These are phyloP conservation scores for Drosophila hamatofila DNA, from an alignment of 2,888 invertebrate species.

Conservation along the genomic window DNA sequence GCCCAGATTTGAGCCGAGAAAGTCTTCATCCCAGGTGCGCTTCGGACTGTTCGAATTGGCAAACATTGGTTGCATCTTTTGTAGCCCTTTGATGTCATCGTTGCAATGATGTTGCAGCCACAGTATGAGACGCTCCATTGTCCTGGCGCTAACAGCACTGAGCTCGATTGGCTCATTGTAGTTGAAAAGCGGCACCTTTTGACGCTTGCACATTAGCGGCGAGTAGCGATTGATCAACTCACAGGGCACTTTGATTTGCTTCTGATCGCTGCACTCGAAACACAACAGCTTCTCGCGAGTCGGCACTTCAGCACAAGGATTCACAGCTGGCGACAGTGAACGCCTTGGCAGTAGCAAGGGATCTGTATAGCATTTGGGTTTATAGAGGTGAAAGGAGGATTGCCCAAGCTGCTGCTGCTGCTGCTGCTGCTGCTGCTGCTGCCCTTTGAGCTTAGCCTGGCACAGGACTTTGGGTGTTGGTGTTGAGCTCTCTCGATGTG, in stretches of 20 bases:
- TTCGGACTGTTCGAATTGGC: background rate
- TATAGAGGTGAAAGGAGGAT: background rate
- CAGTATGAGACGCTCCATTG: slow-evolving; percentile 28
- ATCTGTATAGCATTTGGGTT: background rate
- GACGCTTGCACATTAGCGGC: slow-evolving; percentile 7
- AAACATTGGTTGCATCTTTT: slow-evolving; percentile 3
- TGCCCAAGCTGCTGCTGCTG: too few species aligned
- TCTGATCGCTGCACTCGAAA: slow-evolving; percentile 49
- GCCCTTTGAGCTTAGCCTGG: background rate
- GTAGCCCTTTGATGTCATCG: slow-evolving; percentile 25
- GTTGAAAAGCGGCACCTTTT: slow-evolving; percentile 15
- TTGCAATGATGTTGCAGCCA: slow-evolving; percentile 56
- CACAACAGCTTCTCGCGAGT: slow-evolving; percentile 7
- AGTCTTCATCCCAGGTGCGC: slow-evolving; percentile 46
- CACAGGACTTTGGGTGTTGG: too few species aligned
- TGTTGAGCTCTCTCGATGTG: slow-evolving; percentile 11
- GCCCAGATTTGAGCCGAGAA: slow-evolving; percentile 29
- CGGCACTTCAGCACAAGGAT: background rate
- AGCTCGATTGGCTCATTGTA: slow-evolving; percentile 20
- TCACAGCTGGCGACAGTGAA: background rate
- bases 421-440: background rate
- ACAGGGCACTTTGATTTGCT: slow-evolving; percentile 39
- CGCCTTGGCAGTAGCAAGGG: background rate
- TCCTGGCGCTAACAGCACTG: slow-evolving; percentile 39
- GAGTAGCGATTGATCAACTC: slow-evolving; percentile 47